Percentiles rank a stretch among this genome's conserved stretches.
Evolutionary conservation across 2,797 vertebrate species (phyloP).

Genomic region (Urosaurus nigricauda): DNA sequence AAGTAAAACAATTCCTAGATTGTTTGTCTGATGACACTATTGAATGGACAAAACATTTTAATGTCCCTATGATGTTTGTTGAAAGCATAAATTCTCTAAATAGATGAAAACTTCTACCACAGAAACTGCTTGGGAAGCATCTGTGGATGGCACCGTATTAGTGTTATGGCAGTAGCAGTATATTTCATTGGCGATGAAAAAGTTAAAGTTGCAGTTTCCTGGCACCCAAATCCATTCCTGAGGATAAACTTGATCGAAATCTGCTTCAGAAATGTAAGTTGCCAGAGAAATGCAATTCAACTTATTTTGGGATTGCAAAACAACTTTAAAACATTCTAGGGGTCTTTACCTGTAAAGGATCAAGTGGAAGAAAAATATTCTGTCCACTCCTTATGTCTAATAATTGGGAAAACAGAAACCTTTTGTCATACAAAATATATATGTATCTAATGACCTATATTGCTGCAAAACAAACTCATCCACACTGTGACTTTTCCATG

Average conservation of each 20-base stretch:
- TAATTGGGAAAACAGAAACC: conserved; percentile 41
- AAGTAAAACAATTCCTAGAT: conserved; percentile 58
- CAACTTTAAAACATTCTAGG: background rate
- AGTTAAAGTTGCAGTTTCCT: background rate
- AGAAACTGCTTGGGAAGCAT: background rate
- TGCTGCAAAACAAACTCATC: background rate
- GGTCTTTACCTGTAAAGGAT: background rate
- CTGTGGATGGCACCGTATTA: background rate
- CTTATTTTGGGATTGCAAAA: background rate
- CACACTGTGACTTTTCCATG: background rate
- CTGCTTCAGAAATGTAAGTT: conserved; percentile 3
- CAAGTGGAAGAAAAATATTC: conserved; percentile 7
- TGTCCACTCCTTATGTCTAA: background rate
- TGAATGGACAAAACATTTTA: conserved; percentile 69
- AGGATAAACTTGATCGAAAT: background rate
- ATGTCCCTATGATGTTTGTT: conserved; percentile 4
- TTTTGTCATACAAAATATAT: conserved; percentile 4
- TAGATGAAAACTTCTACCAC: background rate
- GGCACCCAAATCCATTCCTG: background rate
- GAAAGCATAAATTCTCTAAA: background rate
- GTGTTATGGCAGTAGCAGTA: too few relatives aligned
- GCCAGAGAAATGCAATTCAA: background rate
- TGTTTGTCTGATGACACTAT: conserved; percentile 67
- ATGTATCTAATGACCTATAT: background rate
- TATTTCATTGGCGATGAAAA: background rate